Percentiles rank a stretch among this genome's conserved stretches.
Conservation (phyloP, 2,797 vertebrate species). For the Aphelocoma californica region DNA sequence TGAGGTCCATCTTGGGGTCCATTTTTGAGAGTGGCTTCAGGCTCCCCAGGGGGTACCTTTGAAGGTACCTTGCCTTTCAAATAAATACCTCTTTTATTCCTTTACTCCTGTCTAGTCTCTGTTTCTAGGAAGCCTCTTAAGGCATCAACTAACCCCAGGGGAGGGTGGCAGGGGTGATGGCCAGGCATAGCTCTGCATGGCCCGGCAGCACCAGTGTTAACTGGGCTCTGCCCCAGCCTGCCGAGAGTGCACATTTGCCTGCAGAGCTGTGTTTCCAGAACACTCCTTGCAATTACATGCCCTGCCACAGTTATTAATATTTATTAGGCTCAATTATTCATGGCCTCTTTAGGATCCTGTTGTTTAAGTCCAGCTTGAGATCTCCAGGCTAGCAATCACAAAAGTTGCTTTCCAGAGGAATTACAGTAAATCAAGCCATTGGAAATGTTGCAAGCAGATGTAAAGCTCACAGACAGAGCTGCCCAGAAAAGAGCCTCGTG, state of each 20-base stretch:
- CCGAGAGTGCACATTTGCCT: not conserved
- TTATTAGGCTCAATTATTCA: slow-evolving; percentile 69
- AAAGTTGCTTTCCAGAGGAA: slow-evolving; percentile 52
- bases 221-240: not conserved
- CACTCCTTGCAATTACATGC: slow-evolving; percentile 58
- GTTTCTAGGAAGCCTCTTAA: no score
- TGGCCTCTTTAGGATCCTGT: slow-evolving; percentile 59
- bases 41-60: no score
- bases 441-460: slow-evolving; percentile 6
- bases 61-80: no score
- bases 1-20: no score
- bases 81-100: no score
- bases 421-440: slow-evolving; percentile 46
- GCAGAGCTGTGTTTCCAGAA: slow-evolving; percentile 55
- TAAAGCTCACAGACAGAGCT: not conserved
- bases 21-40: no score
- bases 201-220: slow-evolving; percentile 23
- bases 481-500: not conserved
- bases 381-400: slow-evolving; percentile 56
- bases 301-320: slow-evolving; percentile 62
- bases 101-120: no score
- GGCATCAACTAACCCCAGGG: no score
- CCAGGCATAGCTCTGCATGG: not conserved
- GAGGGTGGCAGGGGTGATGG: not conserved
- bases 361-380: slow-evolving; percentile 62